Percentiles rank a stretch among this genome's conserved stretches.
These are phyloP conservation scores for Forbesichthys papilliferus DNA, from an alignment of 2,113 vertebrate genomes.

Conservation along the genomic window DNA sequence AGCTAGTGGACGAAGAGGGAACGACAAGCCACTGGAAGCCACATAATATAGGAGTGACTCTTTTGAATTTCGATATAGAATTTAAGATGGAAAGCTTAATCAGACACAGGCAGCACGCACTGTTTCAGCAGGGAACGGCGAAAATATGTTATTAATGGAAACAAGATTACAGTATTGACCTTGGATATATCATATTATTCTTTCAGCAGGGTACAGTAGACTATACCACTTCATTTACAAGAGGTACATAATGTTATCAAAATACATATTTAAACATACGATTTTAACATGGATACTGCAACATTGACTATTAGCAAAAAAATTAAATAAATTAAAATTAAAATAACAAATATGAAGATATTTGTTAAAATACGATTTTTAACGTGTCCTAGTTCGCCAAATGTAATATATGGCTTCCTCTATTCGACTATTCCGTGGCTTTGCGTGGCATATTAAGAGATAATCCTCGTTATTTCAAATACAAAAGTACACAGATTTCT, in stretches of 20 bases:
- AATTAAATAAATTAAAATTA: background rate
- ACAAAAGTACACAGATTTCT: constrained; percentile 41
- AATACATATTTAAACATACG: background rate
- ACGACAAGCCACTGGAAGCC: constrained; percentile 48
- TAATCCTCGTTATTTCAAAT: constrained; percentile 50
- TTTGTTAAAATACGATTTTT: background rate
- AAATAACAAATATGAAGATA: background rate
- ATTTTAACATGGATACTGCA: too few species aligned
- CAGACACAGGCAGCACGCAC: constrained; percentile 25
- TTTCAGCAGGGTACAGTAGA: constrained; percentile 34
- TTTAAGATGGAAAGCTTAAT: constrained; percentile 70
- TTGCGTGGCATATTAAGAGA: constrained; percentile 1
- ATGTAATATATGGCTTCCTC: background rate
- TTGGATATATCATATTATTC: constrained; percentile 67
- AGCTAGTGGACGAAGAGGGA: constrained; percentile 56
- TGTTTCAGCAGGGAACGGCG: constrained; percentile 19
- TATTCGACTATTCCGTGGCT: constrained; percentile 36
- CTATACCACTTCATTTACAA: background rate
- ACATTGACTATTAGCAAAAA: background rate
- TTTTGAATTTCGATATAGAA: constrained; percentile 40
- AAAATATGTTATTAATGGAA: background rate
- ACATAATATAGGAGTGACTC: constrained; percentile 59
- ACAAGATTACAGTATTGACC: constrained; percentile 49
- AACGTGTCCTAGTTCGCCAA: constrained; percentile 15
- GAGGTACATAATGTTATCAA: background rate